Conservation (phyloP, 2,888 invertebrate species). For the Callimorpha dominula region DNA sequence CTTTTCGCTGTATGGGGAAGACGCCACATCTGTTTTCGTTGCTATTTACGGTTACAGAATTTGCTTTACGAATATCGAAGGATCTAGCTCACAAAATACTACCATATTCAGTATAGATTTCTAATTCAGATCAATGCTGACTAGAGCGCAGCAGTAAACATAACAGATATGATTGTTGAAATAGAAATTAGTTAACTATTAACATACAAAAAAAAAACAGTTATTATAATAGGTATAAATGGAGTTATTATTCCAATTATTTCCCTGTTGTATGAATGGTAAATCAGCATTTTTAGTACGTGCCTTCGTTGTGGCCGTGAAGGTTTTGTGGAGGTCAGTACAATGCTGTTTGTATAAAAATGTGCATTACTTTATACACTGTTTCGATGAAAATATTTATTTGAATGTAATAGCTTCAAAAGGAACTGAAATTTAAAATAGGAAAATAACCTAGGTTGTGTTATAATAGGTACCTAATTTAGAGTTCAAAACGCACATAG, state of each 20-base stretch:
- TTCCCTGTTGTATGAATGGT: constrained; percentile 33
- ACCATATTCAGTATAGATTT: too few species aligned
- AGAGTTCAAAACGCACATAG: too few species aligned
- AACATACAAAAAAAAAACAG: not conserved
- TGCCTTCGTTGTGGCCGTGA: constrained; percentile 39
- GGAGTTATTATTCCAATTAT: constrained; percentile 16
- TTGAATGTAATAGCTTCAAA: constrained; percentile 7
- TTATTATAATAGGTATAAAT: not conserved
- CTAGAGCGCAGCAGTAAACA: not conserved
- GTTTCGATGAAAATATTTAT: constrained; percentile 12
- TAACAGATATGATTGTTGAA: not conserved
- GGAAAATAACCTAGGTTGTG: not conserved
- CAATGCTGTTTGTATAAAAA: constrained; percentile 30
- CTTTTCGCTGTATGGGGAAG: too few species aligned
- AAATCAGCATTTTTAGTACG: constrained; percentile 27
- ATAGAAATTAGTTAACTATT: not conserved
- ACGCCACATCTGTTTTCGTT: too few species aligned
- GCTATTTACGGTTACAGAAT: too few species aligned
- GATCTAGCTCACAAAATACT: too few species aligned
- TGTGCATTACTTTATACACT: constrained; percentile 27
- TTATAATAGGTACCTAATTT: too few species aligned
- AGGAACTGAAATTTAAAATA: not conserved
- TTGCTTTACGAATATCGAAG: too few species aligned
- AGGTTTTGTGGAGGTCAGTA: constrained; percentile 33
- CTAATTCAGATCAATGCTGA: not conserved